phyloP scores from a whole-genome alignment of 1,140 invertebrate genomes.

The Drosophila bocki region DNA sequence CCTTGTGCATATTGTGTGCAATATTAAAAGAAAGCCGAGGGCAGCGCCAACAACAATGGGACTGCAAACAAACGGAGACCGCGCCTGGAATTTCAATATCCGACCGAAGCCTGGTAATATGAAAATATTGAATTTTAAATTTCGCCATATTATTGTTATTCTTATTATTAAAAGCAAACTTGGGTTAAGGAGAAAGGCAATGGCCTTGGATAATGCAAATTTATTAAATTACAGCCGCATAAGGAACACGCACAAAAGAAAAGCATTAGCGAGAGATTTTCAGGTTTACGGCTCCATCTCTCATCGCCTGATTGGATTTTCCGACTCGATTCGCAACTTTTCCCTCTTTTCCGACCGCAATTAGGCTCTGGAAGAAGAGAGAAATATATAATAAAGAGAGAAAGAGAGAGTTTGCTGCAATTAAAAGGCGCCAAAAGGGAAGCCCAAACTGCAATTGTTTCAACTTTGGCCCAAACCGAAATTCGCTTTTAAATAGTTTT shows the following conservation, averaged over 20 bases:
- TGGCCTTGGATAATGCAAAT: conserved; percentile 65
- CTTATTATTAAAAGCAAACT: conserved; percentile 44
- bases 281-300: conserved; percentile 15
- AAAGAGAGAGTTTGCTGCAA: conserved; percentile 35
- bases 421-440: conserved; percentile 57
- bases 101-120: conserved; percentile 52
- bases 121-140: conserved; percentile 75
- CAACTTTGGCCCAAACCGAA: conserved; percentile 35
- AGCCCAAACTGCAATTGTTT: conserved; percentile 50
- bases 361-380: conserved; percentile 27
- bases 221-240: conserved; percentile 59
- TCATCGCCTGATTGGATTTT: conserved; percentile 64
- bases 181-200: conserved; percentile 30
- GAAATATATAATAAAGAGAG: conserved; percentile 14
- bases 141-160: conserved; percentile 64
- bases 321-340: conserved; percentile 28
- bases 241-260: conserved; percentile 31
- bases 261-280: conserved; percentile 65
- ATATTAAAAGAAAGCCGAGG: conserved; percentile 70
- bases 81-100: conserved; percentile 58
- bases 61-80: conserved; percentile 45
- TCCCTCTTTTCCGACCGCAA: conserved; percentile 38
- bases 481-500: conserved; percentile 79
- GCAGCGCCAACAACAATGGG: conserved; percentile 44
- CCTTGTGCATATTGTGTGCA: conserved; percentile 72